A percentile compares a stretch with the other conserved stretches of the same genome.
Conservation (phyloP, 1,140 invertebrate species). For the Caerostris extrusa region DNA sequence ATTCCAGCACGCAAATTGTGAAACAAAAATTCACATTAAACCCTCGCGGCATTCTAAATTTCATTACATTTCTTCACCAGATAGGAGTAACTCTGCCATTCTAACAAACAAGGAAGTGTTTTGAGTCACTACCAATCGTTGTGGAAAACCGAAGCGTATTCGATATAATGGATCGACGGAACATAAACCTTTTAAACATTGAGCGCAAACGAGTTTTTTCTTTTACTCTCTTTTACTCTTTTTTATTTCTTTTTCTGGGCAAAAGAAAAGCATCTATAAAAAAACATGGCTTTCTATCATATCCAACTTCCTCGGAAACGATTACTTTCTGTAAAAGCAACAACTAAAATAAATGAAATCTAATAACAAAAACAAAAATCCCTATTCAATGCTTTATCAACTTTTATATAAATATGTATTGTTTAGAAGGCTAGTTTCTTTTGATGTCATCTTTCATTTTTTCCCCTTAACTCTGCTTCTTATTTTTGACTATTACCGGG, state of each 20-base stretch:
- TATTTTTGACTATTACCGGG: no score
- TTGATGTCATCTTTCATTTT: neutral
- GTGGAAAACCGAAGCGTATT: no score
- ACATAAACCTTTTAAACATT: no score
- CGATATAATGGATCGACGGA: no score
- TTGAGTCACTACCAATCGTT: no score
- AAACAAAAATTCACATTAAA: no score
- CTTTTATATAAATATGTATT: slow-evolving; percentile 45
- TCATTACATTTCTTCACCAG: no score
- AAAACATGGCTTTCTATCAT: slow-evolving; percentile 24
- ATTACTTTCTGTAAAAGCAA: slow-evolving; percentile 32
- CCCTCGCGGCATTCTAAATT: no score
- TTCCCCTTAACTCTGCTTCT: neutral
- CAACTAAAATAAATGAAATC: slow-evolving; percentile 44
- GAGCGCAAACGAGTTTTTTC: no score
- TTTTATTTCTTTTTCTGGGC: neutral
- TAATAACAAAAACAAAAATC: neutral
- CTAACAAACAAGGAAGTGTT: no score
- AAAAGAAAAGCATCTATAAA: neutral
- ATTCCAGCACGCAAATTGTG: no score
- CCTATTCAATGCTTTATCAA: slow-evolving; percentile 34
- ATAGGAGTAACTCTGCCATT: no score
- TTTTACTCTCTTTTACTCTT: neutral
- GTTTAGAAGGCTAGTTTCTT: neutral
- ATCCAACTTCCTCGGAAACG: slow-evolving; percentile 29